Evolutionary conservation across 30 jellyfish, hydroid and myxozoan species (phyloP).

Genomic region (Clytia hemisphaerica): DNA sequence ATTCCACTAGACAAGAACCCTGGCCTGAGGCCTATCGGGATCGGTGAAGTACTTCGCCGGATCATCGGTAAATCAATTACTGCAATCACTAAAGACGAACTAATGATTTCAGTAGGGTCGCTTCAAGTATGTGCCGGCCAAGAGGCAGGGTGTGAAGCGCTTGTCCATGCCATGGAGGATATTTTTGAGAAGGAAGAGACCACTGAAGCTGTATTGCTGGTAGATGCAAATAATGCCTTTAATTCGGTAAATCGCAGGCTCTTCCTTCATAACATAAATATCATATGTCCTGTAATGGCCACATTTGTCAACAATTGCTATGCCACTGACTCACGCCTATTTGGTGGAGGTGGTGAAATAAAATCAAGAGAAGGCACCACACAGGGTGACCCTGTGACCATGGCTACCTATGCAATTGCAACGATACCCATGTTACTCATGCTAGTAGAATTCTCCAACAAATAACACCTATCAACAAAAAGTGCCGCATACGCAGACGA

Average conservation of each 20-base stretch:
- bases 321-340: no score
- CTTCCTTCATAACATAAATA: slow-evolving; percentile 27
- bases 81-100: slow-evolving; percentile 10
- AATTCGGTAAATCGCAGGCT: slow-evolving; percentile 26
- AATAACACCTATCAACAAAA: no score
- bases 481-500: no score
- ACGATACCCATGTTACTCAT: no score
- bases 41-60: slow-evolving; percentile 28
- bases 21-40: no score
- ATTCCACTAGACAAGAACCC: no score
- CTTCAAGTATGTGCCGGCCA: slow-evolving; percentile 15
- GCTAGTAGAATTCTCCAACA: no score
- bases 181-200: slow-evolving; percentile 12
- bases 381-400: no score
- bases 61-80: slow-evolving; percentile 29
- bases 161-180: slow-evolving; percentile 6
- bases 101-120: slow-evolving; percentile 17
- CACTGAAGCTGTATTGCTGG: slow-evolving; percentile 18
- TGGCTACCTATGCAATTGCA: no score
- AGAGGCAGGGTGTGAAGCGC: slow-evolving; percentile 34
- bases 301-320: slow-evolving; percentile 20
- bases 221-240: slow-evolving; percentile 38
- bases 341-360: slow-evolving; percentile 24
- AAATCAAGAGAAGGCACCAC: slow-evolving; percentile 11
- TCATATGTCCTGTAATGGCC: slow-evolving; percentile 31